Evolutionary conservation across 1,140 invertebrate species (phyloP), one percentile per base, ranked within the genome.

Genomic region (Philopotamus ludificatus): DNA sequence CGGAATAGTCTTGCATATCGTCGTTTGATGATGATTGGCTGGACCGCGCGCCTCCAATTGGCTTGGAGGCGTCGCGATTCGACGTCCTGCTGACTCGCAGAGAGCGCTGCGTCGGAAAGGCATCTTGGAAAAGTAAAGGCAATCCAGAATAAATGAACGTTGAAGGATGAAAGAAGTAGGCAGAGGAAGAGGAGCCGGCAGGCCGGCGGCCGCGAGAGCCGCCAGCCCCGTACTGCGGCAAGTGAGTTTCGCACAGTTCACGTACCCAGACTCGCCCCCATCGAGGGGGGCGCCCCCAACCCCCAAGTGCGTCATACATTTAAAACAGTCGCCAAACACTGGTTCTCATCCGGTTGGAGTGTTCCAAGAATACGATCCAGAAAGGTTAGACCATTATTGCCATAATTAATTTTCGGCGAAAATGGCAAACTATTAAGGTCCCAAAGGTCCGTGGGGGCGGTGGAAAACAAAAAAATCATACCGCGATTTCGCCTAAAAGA

Each of bases 161-260:
- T 21, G 15, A 53, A 25, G 12, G 15, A 34, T 34, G 28, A 7
- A 7, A 7, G 28, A 34, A 34, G 51, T n/a, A 4, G 22, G 16
- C 12, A 12, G 51, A 34, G 10, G 51, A 25, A 55, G 28, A n/a
- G 28, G 12, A 34, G 28, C 12, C 28, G 28, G 28, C 4, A 34
- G 28, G 51, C 51, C 20, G 51, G 51, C 51, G 51, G 51, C 51
- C 39, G 2, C 25, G 12, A 18, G 25, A 25, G 51, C 51, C 51
- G 51, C 51, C 51, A 55, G 51, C 51, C 51, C 51, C 26, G 51
- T 55, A 55, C 51, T 55, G 51, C 51, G 51, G 51, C 51, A 55
- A 55, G 51, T 3, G 12, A 55, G 51, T 15, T 15, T 25, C 51
- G 51, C 18, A 18, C 28, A 34, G 28, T 34, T 34, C 28, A 34